A percentile compares a stretch with the other conserved stretches of the same genome.
phyloP scores from a whole-genome alignment of 2,888 invertebrate species.

The Apodemia zela region DNA sequence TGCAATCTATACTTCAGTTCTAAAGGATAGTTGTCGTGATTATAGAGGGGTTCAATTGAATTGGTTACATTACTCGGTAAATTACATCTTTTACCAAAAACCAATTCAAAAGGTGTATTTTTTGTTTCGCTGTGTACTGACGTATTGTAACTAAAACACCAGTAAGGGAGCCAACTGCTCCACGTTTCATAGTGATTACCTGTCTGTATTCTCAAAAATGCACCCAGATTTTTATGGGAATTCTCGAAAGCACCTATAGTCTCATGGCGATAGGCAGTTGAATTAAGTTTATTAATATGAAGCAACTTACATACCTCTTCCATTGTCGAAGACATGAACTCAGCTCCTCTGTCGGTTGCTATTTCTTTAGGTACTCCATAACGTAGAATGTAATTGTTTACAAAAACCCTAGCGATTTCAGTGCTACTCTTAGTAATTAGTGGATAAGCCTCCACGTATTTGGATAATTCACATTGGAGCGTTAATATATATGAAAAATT shows the following conservation, averaged over 20 bases:
- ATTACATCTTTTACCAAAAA: no score
- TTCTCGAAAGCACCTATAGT: background rate
- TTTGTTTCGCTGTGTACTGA: background rate
- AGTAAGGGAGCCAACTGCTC: background rate
- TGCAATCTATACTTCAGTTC: no score
- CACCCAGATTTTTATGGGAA: background rate
- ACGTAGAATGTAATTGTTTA: background rate
- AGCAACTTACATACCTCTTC: background rate
- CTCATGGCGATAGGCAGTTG: background rate
- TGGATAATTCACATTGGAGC: conserved; percentile 25
- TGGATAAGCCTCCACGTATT: conserved; percentile 22
- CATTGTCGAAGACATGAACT: background rate
- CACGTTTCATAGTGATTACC: background rate
- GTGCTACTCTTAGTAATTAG: background rate
- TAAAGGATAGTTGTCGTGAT: no score
- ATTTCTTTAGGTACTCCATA: conserved; percentile 17
- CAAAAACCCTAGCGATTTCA: background rate
- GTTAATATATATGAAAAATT: conserved; percentile 23
- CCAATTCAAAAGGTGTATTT: background rate
- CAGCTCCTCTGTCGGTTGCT: conserved; percentile 13
- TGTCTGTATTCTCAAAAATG: background rate
- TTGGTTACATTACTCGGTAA: background rate
- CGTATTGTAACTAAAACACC: background rate
- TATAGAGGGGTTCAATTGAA: no score
- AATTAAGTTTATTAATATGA: background rate